Percentiles rank a stretch among this genome's conserved stretches.
Evolutionary conservation across 2,797 vertebrate genomes (phyloP).

Genomic region (Chrysocyon brachyurus): DNA sequence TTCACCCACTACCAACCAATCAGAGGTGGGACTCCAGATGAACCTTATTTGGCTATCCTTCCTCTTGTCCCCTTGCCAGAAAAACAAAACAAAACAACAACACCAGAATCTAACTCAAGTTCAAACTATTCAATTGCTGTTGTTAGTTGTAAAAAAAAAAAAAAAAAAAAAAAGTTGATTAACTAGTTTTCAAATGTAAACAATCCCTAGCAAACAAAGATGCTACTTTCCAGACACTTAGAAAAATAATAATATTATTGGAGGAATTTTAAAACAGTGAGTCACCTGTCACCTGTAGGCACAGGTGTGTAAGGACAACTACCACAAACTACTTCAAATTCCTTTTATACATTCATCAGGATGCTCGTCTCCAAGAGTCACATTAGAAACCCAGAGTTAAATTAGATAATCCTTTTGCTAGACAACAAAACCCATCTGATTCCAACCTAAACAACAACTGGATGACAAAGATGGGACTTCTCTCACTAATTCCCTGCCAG

Average conservation of each 20-base stretch:
- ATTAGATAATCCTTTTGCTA: not conserved
- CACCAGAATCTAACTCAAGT: not conserved
- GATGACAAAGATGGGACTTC: not conserved
- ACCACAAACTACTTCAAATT: not conserved
- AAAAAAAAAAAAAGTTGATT: not conserved
- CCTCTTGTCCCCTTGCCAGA: not conserved
- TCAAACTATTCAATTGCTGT: not conserved
- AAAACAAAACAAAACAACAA: not conserved
- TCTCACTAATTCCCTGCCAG: not conserved
- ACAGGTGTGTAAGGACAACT: constrained; percentile 30
- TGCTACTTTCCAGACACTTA: constrained; percentile 71
- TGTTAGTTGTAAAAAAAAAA: not conserved
- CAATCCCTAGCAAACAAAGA: constrained; percentile 53
- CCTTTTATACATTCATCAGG: not conserved
- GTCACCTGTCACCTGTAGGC: constrained; percentile 63
- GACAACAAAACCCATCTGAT: not conserved
- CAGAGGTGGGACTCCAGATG: not conserved
- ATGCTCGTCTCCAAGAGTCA: not conserved
- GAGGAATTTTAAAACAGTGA: constrained; percentile 66
- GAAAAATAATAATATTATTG: constrained; percentile 81
- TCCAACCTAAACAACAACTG: not conserved
- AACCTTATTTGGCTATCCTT: not conserved
- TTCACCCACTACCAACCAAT: not conserved
- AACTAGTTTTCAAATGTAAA: constrained; percentile 61
- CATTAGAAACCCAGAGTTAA: not conserved